Evolutionary conservation across 1,140 invertebrate species (phyloP).

Genomic region (Drosophila murphyi): DNA sequence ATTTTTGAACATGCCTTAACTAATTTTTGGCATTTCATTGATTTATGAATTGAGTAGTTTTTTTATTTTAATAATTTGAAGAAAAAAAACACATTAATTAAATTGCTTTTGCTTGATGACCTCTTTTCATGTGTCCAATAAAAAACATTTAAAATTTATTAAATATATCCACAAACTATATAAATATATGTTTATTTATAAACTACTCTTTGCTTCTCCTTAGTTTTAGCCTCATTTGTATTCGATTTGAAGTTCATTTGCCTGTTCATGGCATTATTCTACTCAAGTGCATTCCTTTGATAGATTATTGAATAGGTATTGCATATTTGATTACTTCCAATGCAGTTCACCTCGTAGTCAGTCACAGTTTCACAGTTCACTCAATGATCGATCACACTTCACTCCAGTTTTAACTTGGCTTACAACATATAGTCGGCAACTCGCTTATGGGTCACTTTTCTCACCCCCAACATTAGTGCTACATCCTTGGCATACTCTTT

Average conservation of each 20-base stretch:
- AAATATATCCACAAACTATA: too few relatives aligned
- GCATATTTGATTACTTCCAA: constrained; percentile 12
- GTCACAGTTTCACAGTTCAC: constrained; percentile 7
- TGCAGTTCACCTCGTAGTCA: constrained; percentile 28
- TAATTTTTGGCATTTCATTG: too few relatives aligned
- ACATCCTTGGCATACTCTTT: constrained; percentile 48
- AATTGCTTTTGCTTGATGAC: too few relatives aligned
- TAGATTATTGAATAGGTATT: constrained; percentile 19
- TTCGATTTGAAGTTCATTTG: background rate
- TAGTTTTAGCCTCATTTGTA: background rate
- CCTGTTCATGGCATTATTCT: background rate
- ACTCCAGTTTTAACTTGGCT: background rate
- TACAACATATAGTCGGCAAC: too few relatives aligned
- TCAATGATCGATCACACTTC: constrained; percentile 23
- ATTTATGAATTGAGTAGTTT: too few relatives aligned
- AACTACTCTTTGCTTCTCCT: too few relatives aligned
- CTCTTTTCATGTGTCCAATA: too few relatives aligned
- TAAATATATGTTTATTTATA: too few relatives aligned
- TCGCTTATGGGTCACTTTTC: constrained; percentile 24
- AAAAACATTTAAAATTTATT: too few relatives aligned
- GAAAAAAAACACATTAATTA: too few relatives aligned
- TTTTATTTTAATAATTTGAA: too few relatives aligned
- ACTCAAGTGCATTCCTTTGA: constrained; percentile 1
- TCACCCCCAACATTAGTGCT: constrained; percentile 20
- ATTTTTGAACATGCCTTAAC: too few relatives aligned